Conservation (phyloP, 37 sponge, comb jelly and placozoan genomes). For the Agelas oroides region DNA sequence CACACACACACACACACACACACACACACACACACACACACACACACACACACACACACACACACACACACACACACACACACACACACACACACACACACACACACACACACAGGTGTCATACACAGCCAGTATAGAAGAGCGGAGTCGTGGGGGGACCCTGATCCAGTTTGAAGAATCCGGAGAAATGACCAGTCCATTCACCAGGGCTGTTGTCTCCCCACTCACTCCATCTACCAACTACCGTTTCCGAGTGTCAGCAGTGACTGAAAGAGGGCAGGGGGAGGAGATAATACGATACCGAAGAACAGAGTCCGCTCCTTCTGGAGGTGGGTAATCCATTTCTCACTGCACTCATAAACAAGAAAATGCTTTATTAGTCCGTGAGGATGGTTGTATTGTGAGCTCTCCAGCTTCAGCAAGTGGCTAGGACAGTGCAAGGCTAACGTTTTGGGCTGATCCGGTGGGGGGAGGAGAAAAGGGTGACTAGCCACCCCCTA, state of each 20-base stretch:
- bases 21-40: too few relatives aligned
- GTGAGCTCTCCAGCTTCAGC: too few relatives aligned
- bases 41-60: too few relatives aligned
- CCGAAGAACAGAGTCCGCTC: neutral
- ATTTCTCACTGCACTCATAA: too few relatives aligned
- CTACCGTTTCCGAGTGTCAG: slow-evolving; percentile 39
- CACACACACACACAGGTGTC: slow-evolving; percentile 10
- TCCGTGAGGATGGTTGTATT: too few relatives aligned
- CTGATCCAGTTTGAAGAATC: slow-evolving; percentile 3
- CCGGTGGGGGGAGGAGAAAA: too few relatives aligned
- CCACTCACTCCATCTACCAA: slow-evolving; percentile 27
- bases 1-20: too few relatives aligned
- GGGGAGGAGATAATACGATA: neutral
- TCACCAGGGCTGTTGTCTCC: neutral
- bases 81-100: neutral
- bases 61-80: too few relatives aligned
- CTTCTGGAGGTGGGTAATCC: slow-evolving; percentile 10
- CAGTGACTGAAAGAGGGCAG: slow-evolving; percentile 5
- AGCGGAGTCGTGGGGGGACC: neutral
- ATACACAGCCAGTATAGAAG: slow-evolving; percentile 11
- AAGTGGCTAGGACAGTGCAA: too few relatives aligned
- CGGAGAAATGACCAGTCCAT: neutral
- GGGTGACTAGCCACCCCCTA: too few relatives aligned
- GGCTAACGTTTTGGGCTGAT: too few relatives aligned
- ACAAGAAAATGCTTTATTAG: too few relatives aligned